A percentile compares a stretch with the other conserved stretches of the same genome.
Evolutionary conservation across 2,797 vertebrate genomes (phyloP).

Genomic region (Catostomus latipinnis): DNA sequence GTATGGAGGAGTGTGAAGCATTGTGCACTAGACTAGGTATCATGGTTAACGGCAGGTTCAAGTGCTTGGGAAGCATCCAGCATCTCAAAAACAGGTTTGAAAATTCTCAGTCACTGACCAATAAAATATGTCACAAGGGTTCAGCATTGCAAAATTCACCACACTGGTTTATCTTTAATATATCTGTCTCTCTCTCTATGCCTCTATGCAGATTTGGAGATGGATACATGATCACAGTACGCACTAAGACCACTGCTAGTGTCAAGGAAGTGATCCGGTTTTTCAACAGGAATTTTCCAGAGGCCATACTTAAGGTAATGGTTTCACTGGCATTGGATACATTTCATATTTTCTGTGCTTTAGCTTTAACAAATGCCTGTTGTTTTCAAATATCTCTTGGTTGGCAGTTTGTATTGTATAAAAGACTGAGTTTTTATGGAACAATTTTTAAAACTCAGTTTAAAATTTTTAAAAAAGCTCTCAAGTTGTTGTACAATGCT

Average conservation of each 20-base stretch:
- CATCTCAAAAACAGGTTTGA: constrained; percentile 95
- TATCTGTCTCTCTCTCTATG: background rate
- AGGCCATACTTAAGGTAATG: constrained; percentile 85
- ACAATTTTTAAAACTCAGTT: background rate
- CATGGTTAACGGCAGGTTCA: constrained; percentile 95
- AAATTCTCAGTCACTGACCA: too few relatives aligned
- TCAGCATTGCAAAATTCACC: too few relatives aligned
- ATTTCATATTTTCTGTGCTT: too few relatives aligned
- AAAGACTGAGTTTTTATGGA: background rate
- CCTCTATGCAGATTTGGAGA: constrained; percentile 86
- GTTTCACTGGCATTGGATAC: too few relatives aligned
- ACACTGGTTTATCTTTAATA: background rate
- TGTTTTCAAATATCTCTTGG: background rate
- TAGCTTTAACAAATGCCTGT: background rate
- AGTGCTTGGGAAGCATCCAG: constrained; percentile 95
- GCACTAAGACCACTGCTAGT: constrained; percentile 87
- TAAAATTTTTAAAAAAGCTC: background rate
- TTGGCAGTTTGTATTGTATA: constrained; percentile 3
- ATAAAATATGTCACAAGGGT: background rate
- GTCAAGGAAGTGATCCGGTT: constrained; percentile 94
- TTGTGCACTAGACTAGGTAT: constrained; percentile 93
- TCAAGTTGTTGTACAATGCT: constrained; percentile 2
- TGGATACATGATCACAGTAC: constrained; percentile 96
- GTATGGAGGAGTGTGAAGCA: constrained; percentile 97
- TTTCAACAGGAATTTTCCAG: constrained; percentile 95